These are phyloP conservation scores for Jaculus jaculus DNA, from an alignment of 2,113 vertebrate species.

Conservation along the genomic window DNA sequence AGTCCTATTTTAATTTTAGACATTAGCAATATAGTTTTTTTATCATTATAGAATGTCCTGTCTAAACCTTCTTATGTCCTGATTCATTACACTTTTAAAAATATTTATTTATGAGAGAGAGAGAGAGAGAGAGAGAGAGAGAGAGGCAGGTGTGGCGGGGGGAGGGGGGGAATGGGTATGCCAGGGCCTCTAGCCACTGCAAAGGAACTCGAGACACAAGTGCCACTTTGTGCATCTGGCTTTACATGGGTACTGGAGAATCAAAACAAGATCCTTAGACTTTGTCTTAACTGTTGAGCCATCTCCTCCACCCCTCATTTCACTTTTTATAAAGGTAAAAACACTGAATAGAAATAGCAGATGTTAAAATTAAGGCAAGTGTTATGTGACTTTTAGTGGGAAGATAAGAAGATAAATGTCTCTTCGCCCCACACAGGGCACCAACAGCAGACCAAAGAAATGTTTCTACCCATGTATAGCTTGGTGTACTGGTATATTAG, in stretches of 20 bases:
- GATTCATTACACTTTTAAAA: neutral
- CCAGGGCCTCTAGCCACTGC: too few relatives aligned
- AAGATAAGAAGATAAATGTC: neutral
- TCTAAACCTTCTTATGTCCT: neutral
- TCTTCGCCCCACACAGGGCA: neutral
- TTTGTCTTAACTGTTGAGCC: too few relatives aligned
- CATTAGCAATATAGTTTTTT: neutral
- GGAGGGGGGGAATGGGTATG: too few relatives aligned
- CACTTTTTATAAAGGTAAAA: slow-evolving; percentile 8
- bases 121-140: too few relatives aligned
- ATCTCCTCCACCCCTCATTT: neutral
- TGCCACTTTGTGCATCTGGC: too few relatives aligned
- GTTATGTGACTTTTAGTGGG: neutral
- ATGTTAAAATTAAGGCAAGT: slow-evolving; percentile 22
- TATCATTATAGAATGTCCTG: neutral
- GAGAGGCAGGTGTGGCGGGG: too few relatives aligned
- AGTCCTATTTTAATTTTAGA: slow-evolving; percentile 35
- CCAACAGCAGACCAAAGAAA: neutral
- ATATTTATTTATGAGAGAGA: too few relatives aligned
- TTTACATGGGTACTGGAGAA: too few relatives aligned
- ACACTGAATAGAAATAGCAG: slow-evolving; percentile 23
- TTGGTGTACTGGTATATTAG: neutral
- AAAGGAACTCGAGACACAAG: too few relatives aligned
- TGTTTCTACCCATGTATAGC: neutral
- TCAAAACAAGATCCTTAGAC: too few relatives aligned